Evolutionary conservation across 2,797 vertebrate species (phyloP).

Genomic region (Kryptolebias ocellatus): DNA sequence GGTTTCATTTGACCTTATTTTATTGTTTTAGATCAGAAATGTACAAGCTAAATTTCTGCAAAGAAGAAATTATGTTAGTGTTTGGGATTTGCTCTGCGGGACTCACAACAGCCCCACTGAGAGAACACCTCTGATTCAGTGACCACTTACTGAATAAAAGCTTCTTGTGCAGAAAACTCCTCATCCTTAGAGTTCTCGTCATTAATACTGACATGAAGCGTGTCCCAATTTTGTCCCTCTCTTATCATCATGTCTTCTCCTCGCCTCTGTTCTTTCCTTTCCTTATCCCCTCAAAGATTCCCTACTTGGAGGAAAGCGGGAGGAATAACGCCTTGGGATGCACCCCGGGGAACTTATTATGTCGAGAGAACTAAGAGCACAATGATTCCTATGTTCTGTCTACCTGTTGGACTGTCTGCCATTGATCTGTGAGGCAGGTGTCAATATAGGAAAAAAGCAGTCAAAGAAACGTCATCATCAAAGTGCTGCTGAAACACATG

Average conservation of each 20-base stretch:
- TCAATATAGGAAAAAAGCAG: conserved; percentile 53
- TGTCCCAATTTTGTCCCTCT: conserved; percentile 46
- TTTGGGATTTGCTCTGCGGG: conserved; percentile 25
- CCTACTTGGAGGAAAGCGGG: conserved; percentile 47
- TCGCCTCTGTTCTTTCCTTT: conserved; percentile 47
- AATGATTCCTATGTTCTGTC: conserved; percentile 53
- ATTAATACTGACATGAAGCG: conserved; percentile 51
- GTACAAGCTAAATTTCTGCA: conserved; percentile 23
- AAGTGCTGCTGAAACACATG: conserved; percentile 28
- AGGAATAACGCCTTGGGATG: conserved; percentile 57
- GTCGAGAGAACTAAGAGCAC: conserved; percentile 65
- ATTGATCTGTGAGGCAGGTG: conserved; percentile 71
- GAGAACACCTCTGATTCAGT: conserved; percentile 49
- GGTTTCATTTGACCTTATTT: conserved; percentile 27
- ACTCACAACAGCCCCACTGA: conserved; percentile 1
- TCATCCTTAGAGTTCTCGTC: conserved; percentile 52
- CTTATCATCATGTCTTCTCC: conserved; percentile 43
- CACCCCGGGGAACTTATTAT: conserved; percentile 75
- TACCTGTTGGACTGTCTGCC: conserved; percentile 66
- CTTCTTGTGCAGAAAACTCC: conserved; percentile 40
- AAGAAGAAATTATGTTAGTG: conserved; percentile 30
- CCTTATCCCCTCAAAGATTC: conserved; percentile 66
- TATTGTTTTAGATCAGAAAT: conserved; percentile 35
- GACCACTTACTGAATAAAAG: conserved; percentile 54
- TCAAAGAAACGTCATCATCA: conserved; percentile 39